Base-by-base conservation (phyloP, 2,888 invertebrate genomes). In the Campoletis raptor region DNA sequence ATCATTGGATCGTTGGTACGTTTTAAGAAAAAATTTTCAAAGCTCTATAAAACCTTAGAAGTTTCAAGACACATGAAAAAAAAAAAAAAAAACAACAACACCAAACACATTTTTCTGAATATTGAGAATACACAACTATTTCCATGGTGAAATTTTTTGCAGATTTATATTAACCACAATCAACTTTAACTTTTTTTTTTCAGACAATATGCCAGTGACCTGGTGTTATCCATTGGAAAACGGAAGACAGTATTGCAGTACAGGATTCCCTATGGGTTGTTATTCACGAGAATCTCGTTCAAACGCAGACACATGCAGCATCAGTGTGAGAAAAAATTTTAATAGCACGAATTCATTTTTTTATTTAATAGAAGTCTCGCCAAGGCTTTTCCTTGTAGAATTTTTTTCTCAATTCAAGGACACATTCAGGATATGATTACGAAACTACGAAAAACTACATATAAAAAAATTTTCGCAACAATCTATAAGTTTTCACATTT, bases 151-250 rank as follows among this genome's bases (percentile, higher is more conserved):
- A 18, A 48, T 18, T n/a, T 18, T 48, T 5, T 48, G 18, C n/a
- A 48, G 18, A 18, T 48, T 48, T 18, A 5, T 15, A 48, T 48
- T 10, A 15, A 40, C 21, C 21, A 67, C 21, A 8, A 30, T 30
- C 1, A 30, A 30, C 30, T 30, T 30, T 30, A 2, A 1, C 30
- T 64, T 72, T 70, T 80, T 52, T 77, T 12, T n/a, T 72, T 12
- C 95, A 94, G 99, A 99, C 95, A 99, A 99, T 94, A 99, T 99
- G 99, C 99, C 99, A 0, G 98, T 99, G 1, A 99, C 99, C 0
- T 99, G 98, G 97, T 99, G 99, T 94, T 99, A 98, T 94, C 95
- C 95, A 67, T 93, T 96, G 81, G 97, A 97, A 86, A 96, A 97
- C 89, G 83, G 95, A 21, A 96, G 96, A 89, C 97, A 96, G 86